Conservation (phyloP, 2,113 vertebrate species). For the Malurus cyaneus region DNA sequence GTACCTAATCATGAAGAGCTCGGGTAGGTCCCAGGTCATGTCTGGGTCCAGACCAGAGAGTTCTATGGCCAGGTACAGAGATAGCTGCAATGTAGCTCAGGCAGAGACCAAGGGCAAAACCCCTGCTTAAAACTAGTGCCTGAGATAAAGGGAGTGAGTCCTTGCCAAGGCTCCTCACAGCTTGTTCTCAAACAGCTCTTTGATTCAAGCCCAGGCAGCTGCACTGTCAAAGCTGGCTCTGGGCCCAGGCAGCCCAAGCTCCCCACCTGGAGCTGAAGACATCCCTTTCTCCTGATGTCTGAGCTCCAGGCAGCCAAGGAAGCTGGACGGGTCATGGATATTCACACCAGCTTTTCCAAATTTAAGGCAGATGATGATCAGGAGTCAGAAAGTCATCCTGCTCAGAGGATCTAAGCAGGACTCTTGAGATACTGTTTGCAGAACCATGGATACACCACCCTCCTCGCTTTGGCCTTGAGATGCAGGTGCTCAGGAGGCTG, state of each 20-base stretch:
- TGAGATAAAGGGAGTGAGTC: not conserved
- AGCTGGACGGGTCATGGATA: fast-evolving
- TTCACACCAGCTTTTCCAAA: not conserved
- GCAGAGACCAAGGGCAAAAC: not conserved
- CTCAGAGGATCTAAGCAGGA: not conserved
- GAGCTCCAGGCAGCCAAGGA: not conserved
- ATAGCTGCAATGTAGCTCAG: not conserved
- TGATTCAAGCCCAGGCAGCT: constrained; percentile 55
- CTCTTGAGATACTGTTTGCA: not conserved
- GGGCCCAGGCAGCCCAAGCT: constrained; percentile 4
- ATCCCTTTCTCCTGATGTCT: not conserved
- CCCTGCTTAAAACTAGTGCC: not conserved
- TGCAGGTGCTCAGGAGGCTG: not conserved
- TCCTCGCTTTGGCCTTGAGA: not conserved
- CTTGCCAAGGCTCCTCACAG: not conserved
- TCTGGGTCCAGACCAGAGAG: not conserved
- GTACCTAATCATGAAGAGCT: not conserved
- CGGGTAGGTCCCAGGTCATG: not conserved
- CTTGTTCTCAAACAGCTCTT: constrained; percentile 49
- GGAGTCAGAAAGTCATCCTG: not conserved
- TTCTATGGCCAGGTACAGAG: not conserved
- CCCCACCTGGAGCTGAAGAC: not conserved
- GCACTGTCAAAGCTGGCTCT: constrained; percentile 25
- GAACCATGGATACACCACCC: not conserved
- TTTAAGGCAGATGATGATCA: not conserved